Base-by-base conservation (phyloP, 2,797 vertebrate genomes). In the Numenius phaeopus region DNA sequence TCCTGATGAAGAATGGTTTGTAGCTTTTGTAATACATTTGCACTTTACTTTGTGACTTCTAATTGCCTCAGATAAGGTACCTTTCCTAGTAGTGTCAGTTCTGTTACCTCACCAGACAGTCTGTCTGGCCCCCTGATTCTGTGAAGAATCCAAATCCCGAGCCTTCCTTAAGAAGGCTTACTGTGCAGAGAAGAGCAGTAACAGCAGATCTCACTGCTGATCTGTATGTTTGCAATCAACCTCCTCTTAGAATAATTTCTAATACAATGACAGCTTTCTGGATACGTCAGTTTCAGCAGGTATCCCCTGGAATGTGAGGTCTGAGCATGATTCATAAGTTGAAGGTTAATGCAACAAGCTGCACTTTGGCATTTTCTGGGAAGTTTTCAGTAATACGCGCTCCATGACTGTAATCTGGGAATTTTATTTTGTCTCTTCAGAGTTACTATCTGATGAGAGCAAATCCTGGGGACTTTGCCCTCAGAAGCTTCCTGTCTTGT, bases 1-100 rank as follows among this genome's bases (percentile, higher is more conserved):
- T 99, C 46, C 97, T 99, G 93, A 99, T 99, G 99, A 99, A 99
- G 97, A 99, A 99, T 0, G 99, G 99, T 99, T 96, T 30, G 98
- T 97, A 83, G 32, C 65, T 55, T 75, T 77, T 82, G 27, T 59
- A 66, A 76, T 76, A 65, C 21, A 47, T 92, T 89, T 86, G n/a
- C 64, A 27, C 34, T 77, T 66, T 59, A 32, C 54, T 76, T 89
- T 67, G 23, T 88, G 76, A 69, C 16, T 80, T 89, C 7, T 52
- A 2, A 20, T 78, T 91, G 39, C 30, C 61, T 92, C 54, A 78
- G 54, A 85, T 91, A 81, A 93, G 37, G 11, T 71, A 30, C 22
- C 8, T 90, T 86, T 80, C 62, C 66, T 67, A 40, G 40, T 39
- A 29, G 39, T 75, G 37, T 42, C 42, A 49, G 62, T 94, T 69